A percentile compares a stretch with the other conserved stretches of the same genome.
Conservation (phyloP, 2,888 invertebrate genomes). For the Diogma glabrata region DNA sequence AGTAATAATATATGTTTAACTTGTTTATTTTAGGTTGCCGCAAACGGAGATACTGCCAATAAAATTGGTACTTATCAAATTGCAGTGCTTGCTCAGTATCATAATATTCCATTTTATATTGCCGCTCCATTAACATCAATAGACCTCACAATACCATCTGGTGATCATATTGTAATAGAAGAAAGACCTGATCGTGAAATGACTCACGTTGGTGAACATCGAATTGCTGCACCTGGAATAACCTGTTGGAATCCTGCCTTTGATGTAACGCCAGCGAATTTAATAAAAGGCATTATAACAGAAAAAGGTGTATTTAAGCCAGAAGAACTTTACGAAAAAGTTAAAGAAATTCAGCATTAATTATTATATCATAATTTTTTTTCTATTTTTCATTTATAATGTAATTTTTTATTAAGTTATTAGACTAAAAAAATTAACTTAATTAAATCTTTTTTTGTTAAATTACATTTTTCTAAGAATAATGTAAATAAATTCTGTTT, state of each 20-base stretch:
- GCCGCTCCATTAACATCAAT: constrained; percentile 90
- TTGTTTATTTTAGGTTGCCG: constrained; percentile 72
- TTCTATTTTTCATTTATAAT: not conserved
- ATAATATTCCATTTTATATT: constrained; percentile 88
- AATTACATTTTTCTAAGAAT: no score
- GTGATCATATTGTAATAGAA: constrained; percentile 85
- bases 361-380: not conserved
- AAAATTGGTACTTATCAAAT: constrained; percentile 97
- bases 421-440: no score
- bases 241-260: constrained; percentile 98
- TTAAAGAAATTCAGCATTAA: constrained; percentile 18
- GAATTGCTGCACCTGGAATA: constrained; percentile 83
- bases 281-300: constrained; percentile 91
- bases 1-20: constrained; percentile 10
- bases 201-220: constrained; percentile 75
- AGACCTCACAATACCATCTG: constrained; percentile 65
- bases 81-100: constrained; percentile 82
- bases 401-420: no score
- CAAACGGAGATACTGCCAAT: constrained; percentile 97
- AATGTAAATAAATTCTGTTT: no score
- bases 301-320: constrained; percentile 80
- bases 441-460: no score
- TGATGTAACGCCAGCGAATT: constrained; percentile 86
- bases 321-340: constrained; percentile 30
- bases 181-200: constrained; percentile 85